Conservation (phyloP, 1,140 invertebrate genomes). For the Aphelenchoides fujianensis region DNA sequence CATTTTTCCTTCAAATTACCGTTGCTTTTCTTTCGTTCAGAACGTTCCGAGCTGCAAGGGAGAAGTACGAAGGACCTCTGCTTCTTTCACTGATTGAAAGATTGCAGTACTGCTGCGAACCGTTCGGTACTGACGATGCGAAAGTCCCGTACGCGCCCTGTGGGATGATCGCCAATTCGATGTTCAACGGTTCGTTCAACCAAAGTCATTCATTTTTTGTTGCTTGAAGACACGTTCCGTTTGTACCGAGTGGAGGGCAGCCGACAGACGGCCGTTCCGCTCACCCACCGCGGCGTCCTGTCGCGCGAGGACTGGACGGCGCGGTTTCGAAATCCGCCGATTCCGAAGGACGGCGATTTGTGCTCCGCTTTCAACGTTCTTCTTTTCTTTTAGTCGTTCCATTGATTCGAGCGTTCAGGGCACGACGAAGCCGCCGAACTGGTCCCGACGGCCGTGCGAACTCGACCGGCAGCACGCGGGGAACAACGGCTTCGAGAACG, state of each 20-base stretch:
- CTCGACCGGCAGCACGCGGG: conserved; percentile 71
- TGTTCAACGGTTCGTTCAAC: conserved; percentile 79
- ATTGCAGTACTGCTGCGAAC: conserved; percentile 66
- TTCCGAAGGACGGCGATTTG: conserved; percentile 18
- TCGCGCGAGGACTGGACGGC: conserved; percentile 90
- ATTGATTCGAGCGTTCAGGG: background rate
- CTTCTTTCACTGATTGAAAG: conserved; percentile 70
- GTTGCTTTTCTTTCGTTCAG: background rate
- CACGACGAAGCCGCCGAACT: conserved; percentile 68
- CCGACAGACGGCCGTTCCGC: conserved; percentile 28
- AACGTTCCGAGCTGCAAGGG: conserved; percentile 31
- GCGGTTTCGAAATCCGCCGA: conserved; percentile 83
- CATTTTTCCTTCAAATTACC: background rate
- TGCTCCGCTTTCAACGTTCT: conserved; percentile 41
- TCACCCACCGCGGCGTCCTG: conserved; percentile 76
- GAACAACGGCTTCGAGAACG: conserved; percentile 91
- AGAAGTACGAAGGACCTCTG: conserved; percentile 33
- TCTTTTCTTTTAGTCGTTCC: too few relatives aligned
- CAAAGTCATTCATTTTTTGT: background rate
- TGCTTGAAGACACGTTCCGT: conserved; percentile 6
- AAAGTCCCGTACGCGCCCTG: conserved; percentile 65
- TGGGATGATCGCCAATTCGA: conserved; percentile 95
- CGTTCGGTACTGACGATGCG: background rate
- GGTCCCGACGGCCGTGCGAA: conserved; percentile 69
- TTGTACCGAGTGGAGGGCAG: background rate